Evolutionary conservation across 1,140 invertebrate genomes (phyloP).

Genomic region (Trachymyrmex cornetzi): DNA sequence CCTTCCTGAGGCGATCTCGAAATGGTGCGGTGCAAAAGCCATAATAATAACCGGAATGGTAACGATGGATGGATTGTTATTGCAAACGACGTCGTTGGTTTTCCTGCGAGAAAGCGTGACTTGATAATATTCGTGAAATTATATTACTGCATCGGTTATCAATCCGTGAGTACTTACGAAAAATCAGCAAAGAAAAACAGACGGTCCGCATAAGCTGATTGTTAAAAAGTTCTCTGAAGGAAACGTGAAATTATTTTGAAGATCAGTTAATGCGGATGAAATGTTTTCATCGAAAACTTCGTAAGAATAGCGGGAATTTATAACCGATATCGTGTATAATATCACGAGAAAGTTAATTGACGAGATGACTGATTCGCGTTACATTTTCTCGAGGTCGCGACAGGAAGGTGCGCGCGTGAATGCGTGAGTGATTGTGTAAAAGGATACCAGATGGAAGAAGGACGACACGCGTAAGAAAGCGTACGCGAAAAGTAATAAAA

Average conservation of each 20-base stretch:
- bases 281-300: slow-evolving; percentile 15
- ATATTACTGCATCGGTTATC: not conserved
- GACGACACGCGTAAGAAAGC: slow-evolving; percentile 62
- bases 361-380: not conserved
- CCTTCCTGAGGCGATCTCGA: slow-evolving; percentile 68
- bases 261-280: not conserved
- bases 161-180: not conserved
- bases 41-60: slow-evolving; percentile 39
- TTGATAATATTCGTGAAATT: not conserved
- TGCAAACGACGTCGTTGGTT: not conserved
- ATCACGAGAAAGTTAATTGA: not conserved
- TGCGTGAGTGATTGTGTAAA: slow-evolving; percentile 80
- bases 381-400: slow-evolving; percentile 65
- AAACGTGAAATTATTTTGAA: slow-evolving; percentile 12
- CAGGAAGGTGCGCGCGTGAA: slow-evolving; percentile 77
- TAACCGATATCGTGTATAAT: not conserved
- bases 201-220: not conserved
- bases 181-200: not conserved
- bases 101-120: not conserved
- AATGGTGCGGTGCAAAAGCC: slow-evolving; percentile 23
- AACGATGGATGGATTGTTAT: not conserved
- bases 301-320: not conserved
- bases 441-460: slow-evolving; percentile 72
- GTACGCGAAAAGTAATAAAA: slow-evolving; percentile 33
- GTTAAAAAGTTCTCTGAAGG: not conserved